These are phyloP conservation scores for Thera obeliscata DNA, from an alignment of 2,888 invertebrate species.

Conservation along the genomic window DNA sequence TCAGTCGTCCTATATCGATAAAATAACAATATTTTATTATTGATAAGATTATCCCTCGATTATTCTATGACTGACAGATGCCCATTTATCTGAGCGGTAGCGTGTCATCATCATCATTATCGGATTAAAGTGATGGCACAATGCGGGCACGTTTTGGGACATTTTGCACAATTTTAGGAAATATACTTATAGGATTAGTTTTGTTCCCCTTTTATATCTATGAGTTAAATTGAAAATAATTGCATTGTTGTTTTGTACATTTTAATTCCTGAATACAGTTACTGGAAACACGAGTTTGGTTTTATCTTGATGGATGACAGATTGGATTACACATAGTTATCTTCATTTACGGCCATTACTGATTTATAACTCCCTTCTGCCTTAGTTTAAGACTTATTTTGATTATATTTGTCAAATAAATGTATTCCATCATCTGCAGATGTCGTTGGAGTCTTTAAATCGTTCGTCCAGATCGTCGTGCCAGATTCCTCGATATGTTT, in stretches of 20 bases:
- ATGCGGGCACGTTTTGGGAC: constrained; percentile 42
- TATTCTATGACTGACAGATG: constrained; percentile 52
- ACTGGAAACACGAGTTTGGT: too few species aligned
- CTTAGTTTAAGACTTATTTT: too few species aligned
- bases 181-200: constrained; percentile 7
- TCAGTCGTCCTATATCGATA: background rate
- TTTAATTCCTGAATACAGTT: background rate
- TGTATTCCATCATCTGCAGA: too few species aligned
- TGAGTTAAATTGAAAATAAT: background rate
- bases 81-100: constrained; percentile 49
- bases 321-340: too few species aligned
- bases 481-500: too few species aligned
- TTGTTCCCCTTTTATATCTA: background rate
- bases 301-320: too few species aligned
- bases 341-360: too few species aligned
- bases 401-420: too few species aligned
- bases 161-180: constrained; percentile 23
- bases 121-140: constrained; percentile 47
- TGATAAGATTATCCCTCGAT: constrained; percentile 21
- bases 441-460: too few species aligned
- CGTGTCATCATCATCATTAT: constrained; percentile 61
- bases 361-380: too few species aligned
- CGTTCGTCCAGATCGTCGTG: too few species aligned
- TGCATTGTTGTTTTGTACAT: background rate
- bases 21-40: background rate